phyloP scores from a whole-genome alignment of 1,140 invertebrate species.

The Macrosteles quadrilineatus region DNA sequence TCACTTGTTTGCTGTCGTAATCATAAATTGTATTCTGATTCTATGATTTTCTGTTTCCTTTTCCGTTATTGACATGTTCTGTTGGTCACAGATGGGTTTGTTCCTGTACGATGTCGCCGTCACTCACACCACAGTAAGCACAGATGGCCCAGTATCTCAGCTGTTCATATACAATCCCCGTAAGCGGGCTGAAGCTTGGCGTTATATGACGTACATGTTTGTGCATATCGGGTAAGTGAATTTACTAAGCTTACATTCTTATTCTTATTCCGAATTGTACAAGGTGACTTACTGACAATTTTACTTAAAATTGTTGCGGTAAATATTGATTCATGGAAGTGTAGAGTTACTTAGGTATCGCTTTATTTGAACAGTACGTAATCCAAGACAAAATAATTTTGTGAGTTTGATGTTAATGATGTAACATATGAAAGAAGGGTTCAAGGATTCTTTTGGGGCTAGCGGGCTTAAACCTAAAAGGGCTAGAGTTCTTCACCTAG shows the following conservation, averaged over 20 bases:
- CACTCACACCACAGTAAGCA: not conserved
- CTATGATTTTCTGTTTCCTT: too few species aligned
- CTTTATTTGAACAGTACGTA: not conserved
- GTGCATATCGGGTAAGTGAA: conserved; percentile 86
- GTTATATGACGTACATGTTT: conserved; percentile 95
- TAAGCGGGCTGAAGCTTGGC: conserved; percentile 85
- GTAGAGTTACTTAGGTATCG: not conserved
- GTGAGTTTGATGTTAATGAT: too few species aligned
- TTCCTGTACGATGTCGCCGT: not conserved
- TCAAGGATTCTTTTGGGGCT: too few species aligned
- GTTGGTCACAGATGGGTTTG: conserved; percentile 1
- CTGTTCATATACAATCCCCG: conserved; percentile 90
- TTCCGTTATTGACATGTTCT: too few species aligned
- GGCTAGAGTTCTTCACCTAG: too few species aligned
- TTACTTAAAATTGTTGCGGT: not conserved
- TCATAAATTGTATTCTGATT: too few species aligned
- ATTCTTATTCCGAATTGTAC: conserved; percentile 12
- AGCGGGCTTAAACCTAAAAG: too few species aligned
- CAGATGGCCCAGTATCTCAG: conserved; percentile 68
- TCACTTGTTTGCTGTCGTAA: too few species aligned
- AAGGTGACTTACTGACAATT: not conserved
- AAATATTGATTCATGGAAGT: not conserved
- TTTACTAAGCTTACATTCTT: conserved; percentile 25
- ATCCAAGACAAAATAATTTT: too few species aligned
- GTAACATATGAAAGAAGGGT: too few species aligned